phyloP scores from a whole-genome alignment of 2,797 vertebrate species.

The Sciurus carolinensis region DNA sequence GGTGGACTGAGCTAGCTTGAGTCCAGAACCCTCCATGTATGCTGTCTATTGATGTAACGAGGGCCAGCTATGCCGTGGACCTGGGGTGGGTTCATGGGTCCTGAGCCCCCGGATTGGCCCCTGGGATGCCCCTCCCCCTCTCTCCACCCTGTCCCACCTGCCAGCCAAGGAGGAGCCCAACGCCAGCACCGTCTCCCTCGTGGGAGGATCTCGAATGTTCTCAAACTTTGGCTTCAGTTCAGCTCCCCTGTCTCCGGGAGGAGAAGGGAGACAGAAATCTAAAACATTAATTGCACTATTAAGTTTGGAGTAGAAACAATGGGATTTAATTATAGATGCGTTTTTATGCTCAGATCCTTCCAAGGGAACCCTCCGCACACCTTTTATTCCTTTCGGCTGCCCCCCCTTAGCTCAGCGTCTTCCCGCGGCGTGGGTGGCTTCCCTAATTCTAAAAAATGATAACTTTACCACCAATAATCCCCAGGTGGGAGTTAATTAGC shows the following conservation, averaged over 20 bases:
- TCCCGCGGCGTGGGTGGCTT: constrained; percentile 34
- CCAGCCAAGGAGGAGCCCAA: not conserved
- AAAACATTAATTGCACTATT: constrained; percentile 82
- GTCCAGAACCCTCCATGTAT: not conserved
- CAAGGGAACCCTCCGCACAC: constrained; percentile 62
- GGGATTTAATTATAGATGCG: constrained; percentile 76
- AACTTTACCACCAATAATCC: constrained; percentile 72
- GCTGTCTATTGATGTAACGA: not conserved
- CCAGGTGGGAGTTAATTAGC: constrained; percentile 78
- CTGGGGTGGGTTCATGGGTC: not conserved
- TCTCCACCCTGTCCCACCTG: not conserved
- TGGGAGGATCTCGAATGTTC: not conserved
- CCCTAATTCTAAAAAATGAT: constrained; percentile 71
- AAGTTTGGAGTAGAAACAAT: constrained; percentile 75
- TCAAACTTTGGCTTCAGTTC: constrained; percentile 68
- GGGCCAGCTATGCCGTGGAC: too few species aligned
- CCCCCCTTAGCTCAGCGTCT: constrained; percentile 46
- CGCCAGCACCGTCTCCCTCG: not conserved
- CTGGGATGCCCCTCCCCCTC: not conserved
- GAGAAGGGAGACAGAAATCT: not conserved
- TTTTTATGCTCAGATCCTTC: not conserved
- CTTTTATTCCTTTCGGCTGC: constrained; percentile 42
- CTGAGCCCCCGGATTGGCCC: fast-evolving
- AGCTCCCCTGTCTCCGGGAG: not conserved
- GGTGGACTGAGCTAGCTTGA: not conserved